phyloP scores from a whole-genome alignment of 1,140 invertebrate genomes.

The Heliconius himera region DNA sequence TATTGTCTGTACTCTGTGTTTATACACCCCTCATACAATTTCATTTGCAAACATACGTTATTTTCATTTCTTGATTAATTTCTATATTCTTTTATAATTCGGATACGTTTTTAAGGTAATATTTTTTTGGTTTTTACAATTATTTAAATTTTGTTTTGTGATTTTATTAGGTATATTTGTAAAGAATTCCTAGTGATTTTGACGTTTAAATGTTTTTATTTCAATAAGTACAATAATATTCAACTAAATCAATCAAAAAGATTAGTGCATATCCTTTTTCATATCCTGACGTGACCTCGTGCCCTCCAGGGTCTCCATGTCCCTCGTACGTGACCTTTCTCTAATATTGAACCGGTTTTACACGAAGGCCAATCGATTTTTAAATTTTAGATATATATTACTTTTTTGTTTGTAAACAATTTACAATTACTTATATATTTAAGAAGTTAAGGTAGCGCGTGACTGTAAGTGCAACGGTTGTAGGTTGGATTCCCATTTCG shows the following conservation, averaged over 20 bases:
- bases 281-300: background rate
- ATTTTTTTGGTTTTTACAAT: too few relatives aligned
- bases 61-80: constrained; percentile 32
- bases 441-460: too few relatives aligned
- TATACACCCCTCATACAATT: constrained; percentile 22
- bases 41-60: constrained; percentile 28
- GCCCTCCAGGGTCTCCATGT: background rate
- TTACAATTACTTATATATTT: too few relatives aligned
- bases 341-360: background rate
- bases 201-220: too few relatives aligned
- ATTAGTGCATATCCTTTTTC: too few relatives aligned
- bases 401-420: background rate
- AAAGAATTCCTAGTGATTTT: too few relatives aligned
- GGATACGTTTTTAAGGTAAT: background rate
- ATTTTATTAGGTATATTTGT: background rate
- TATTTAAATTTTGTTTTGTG: background rate
- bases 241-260: background rate
- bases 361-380: background rate
- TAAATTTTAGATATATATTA: background rate
- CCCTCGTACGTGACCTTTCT: background rate
- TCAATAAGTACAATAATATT: background rate
- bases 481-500: too few relatives aligned
- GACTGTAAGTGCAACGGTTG: too few relatives aligned
- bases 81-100: constrained; percentile 3
- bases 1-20: background rate